A percentile compares a stretch with the other conserved stretches of the same genome.
These are phyloP conservation scores for Hylia prasina DNA, from an alignment of 2,113 vertebrate genomes.

Conservation along the genomic window DNA sequence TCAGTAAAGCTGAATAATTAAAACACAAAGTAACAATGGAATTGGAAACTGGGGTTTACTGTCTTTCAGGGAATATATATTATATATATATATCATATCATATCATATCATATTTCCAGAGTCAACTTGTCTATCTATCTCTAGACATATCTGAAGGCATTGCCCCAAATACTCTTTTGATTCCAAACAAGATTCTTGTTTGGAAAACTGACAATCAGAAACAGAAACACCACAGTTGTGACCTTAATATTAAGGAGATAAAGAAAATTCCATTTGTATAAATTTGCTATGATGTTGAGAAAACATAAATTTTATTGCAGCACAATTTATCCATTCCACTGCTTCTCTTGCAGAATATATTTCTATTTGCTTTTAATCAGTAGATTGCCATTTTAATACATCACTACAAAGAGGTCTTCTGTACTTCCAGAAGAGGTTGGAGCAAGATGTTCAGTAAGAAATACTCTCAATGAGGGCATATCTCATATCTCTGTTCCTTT, in stretches of 20 bases:
- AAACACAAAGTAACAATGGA: neutral
- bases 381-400: neutral
- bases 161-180: neutral
- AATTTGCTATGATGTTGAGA: neutral
- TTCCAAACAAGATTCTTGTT: neutral
- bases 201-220: neutral
- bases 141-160: neutral
- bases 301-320: neutral
- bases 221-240: neutral
- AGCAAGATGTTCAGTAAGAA: neutral
- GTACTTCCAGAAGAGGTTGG: neutral
- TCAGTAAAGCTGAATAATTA: slow-evolving; percentile 13
- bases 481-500: neutral
- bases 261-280: neutral
- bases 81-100: too few relatives aligned
- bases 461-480: neutral
- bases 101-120: neutral
- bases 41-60: neutral
- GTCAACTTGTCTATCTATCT: neutral
- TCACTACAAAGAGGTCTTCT: neutral
- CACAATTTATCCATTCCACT: neutral
- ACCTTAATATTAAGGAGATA: neutral
- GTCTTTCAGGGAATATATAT: neutral
- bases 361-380: neutral
- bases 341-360: neutral